Evolutionary conservation across 2,113 vertebrate species (phyloP).

Genomic region (Chaetura pelagica): DNA sequence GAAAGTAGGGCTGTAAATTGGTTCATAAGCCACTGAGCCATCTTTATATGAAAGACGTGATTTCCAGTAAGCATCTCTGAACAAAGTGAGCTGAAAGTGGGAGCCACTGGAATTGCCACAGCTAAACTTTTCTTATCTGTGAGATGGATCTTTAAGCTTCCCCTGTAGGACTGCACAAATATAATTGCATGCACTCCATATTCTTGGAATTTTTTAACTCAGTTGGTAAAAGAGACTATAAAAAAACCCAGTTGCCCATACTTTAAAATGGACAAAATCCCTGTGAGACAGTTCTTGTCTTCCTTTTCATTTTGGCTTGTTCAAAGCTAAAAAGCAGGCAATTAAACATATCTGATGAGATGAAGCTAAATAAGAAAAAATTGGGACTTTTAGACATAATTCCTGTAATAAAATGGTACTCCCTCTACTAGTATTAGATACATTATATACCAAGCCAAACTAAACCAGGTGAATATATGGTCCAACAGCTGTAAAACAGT

Average conservation of each 20-base stretch:
- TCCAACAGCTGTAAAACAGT: neutral
- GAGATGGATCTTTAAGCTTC: neutral
- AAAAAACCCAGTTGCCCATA: neutral
- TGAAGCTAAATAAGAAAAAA: neutral
- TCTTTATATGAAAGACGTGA: neutral
- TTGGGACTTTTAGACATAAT: neutral
- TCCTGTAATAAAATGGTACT: neutral
- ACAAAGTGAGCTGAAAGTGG: neutral
- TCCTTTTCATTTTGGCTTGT: neutral
- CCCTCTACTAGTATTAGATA: neutral
- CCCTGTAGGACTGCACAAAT: neutral
- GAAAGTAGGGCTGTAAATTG: neutral
- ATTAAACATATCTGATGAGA: neutral
- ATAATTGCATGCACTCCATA: fast-evolving
- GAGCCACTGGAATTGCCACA: neutral
- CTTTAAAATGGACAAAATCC: neutral
- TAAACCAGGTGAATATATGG: neutral
- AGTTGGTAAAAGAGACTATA: neutral
- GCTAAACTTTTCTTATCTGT: neutral
- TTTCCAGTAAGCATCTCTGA: neutral
- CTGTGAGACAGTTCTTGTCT: neutral
- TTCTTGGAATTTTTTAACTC: neutral
- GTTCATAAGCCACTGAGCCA: neutral
- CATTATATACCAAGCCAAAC: neutral
- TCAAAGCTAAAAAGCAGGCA: neutral